A percentile compares a stretch with the other conserved stretches of the same genome.
Evolutionary conservation across 2,113 vertebrate species (phyloP).

Genomic region (Onychostruthus taczanowskii): DNA sequence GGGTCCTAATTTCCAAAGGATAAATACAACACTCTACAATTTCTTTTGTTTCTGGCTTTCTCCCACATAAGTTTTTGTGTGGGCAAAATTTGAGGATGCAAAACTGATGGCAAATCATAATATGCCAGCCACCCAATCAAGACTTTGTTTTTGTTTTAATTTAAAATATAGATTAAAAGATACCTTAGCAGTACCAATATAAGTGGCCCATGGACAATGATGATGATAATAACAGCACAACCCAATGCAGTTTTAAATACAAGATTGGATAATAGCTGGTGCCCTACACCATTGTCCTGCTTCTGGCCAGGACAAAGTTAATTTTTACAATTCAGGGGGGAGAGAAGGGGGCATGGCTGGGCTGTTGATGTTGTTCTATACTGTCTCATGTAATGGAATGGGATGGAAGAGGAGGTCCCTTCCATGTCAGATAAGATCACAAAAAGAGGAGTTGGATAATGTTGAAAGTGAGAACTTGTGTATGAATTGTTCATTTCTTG

Average conservation of each 20-base stretch:
- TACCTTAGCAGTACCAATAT: neutral
- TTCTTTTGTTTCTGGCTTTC: neutral
- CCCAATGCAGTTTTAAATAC: neutral
- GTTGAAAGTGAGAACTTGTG: fast-evolving
- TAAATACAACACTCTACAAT: neutral
- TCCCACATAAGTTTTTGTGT: neutral
- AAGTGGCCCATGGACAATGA: neutral
- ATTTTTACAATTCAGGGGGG: neutral
- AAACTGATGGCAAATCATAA: neutral
- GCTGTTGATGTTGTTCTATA: neutral
- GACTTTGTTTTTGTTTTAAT: neutral
- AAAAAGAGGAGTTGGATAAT: neutral
- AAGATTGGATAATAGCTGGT: neutral
- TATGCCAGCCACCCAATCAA: neutral
- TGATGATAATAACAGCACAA: neutral
- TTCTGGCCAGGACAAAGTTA: neutral
- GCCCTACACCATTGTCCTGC: neutral
- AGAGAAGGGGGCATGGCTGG: neutral
- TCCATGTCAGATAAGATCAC: too few relatives aligned
- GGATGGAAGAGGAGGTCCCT: neutral
- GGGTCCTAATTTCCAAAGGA: neutral
- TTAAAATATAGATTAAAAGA: neutral
- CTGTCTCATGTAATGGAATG: neutral
- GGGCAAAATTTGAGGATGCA: neutral
- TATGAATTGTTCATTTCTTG: neutral